phyloP scores from a whole-genome alignment of 2,888 invertebrate species.

The Zeuzera pyrina region DNA sequence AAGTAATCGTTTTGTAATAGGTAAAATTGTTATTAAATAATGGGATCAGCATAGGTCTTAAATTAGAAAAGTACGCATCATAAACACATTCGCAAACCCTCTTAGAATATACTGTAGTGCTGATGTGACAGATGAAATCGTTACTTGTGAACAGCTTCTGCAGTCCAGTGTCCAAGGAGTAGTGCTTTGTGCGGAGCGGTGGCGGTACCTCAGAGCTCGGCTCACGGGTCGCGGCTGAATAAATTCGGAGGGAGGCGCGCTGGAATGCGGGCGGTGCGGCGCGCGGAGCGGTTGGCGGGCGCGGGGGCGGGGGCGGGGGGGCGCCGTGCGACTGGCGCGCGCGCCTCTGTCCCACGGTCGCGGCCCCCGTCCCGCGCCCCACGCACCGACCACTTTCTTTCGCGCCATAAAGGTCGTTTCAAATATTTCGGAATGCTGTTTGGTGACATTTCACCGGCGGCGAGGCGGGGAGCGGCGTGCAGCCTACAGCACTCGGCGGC shows the following conservation, averaged over 20 bases:
- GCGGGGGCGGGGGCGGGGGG: conserved; percentile 69
- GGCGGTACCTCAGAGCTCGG: too few relatives aligned
- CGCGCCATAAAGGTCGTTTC: conserved; percentile 74
- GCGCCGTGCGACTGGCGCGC: conserved; percentile 80
- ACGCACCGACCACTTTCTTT: conserved; percentile 58
- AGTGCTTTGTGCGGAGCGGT: too few relatives aligned
- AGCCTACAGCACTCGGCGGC: conserved; percentile 43
- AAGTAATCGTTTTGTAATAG: too few relatives aligned
- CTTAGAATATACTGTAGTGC: too few relatives aligned
- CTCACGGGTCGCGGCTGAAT: conserved; percentile 58
- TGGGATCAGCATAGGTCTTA: too few relatives aligned
- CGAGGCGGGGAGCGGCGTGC: conserved; percentile 43
- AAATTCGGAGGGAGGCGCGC: conserved; percentile 68
- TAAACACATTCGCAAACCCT: too few relatives aligned
- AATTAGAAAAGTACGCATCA: too few relatives aligned
- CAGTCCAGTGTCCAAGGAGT: too few relatives aligned
- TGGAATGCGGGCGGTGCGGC: conserved; percentile 55
- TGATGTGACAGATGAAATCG: too few relatives aligned
- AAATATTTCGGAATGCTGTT: conserved; percentile 72
- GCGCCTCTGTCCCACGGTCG: conserved; percentile 71
- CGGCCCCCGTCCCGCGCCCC: conserved; percentile 41
- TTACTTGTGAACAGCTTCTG: too few relatives aligned
- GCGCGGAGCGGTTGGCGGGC: conserved; percentile 49
- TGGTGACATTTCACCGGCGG: conserved; percentile 69
- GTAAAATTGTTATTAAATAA: too few relatives aligned